These are phyloP conservation scores for Hemicrepidius hirtus DNA, from an alignment of 2,888 invertebrate species.

Conservation along the genomic window DNA sequence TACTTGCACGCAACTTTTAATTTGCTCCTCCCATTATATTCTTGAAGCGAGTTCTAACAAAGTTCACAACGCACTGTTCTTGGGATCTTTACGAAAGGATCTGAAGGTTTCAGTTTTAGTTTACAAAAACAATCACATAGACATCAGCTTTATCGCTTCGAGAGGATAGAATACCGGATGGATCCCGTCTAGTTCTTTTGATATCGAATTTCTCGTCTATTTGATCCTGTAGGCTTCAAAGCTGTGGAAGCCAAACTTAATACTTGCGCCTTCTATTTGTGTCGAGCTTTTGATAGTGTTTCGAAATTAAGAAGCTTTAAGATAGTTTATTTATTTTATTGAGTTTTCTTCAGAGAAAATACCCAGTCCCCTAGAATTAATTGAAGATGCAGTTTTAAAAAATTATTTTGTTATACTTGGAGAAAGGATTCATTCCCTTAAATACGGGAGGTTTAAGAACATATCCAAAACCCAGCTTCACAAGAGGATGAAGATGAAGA, in stretches of 20 bases:
- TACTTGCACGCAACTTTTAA: too few species aligned
- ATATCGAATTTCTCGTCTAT: conserved; percentile 18
- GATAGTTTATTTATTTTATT: too few species aligned
- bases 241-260: not conserved
- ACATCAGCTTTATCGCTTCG: conserved; percentile 20
- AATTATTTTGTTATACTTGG: too few species aligned
- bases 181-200: conserved; percentile 14
- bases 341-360: too few species aligned
- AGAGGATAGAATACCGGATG: conserved; percentile 12
- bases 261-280: not conserved
- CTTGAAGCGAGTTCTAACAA: not conserved
- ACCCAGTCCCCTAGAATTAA: too few species aligned
- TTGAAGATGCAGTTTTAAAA: too few species aligned
- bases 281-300: not conserved
- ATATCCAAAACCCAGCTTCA: too few species aligned
- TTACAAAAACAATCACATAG: conserved; percentile 19
- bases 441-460: too few species aligned
- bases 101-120: conserved; percentile 17
- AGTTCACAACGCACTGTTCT: not conserved
- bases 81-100: not conserved
- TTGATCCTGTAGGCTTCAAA: conserved; percentile 16
- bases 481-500: too few species aligned
- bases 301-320: not conserved
- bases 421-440: too few species aligned
- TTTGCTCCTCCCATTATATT: not conserved